phyloP scores from a whole-genome alignment of 2,888 invertebrate genomes.

The Cephus pulcher region DNA sequence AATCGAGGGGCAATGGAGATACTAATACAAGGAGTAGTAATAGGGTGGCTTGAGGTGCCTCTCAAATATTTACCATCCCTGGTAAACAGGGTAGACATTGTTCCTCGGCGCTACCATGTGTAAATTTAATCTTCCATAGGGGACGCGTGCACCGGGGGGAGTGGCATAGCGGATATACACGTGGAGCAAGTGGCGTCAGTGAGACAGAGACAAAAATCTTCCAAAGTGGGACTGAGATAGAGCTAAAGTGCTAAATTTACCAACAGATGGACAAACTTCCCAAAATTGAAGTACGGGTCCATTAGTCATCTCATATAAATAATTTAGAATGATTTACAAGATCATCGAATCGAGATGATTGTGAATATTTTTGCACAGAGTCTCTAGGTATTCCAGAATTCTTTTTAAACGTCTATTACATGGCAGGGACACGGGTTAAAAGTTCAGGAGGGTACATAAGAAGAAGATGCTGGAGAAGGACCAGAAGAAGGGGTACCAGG shows the following conservation, averaged over 20 bases:
- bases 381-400: no score
- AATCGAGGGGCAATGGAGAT: constrained; percentile 11
- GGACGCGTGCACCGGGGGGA: constrained; percentile 29
- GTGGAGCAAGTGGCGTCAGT: constrained; percentile 3
- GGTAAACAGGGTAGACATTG: constrained; percentile 56
- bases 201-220: constrained; percentile 9
- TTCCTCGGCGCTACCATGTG: constrained; percentile 64
- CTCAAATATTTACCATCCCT: constrained; percentile 63
- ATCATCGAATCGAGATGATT: neutral
- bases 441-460: neutral
- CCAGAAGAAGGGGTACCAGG: neutral
- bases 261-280: neutral
- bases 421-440: neutral
- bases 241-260: neutral
- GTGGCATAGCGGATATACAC: constrained; percentile 26
- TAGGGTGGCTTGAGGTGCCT: constrained; percentile 23
- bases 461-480: neutral
- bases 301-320: neutral
- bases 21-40: neutral
- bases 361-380: no score
- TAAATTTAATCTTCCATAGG: constrained; percentile 63
- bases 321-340: neutral
- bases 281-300: neutral
- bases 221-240: neutral
- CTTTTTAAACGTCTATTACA: no score